These are phyloP conservation scores for Tauraco erythrolophus DNA, from an alignment of 2,113 vertebrate species.

Conservation along the genomic window DNA sequence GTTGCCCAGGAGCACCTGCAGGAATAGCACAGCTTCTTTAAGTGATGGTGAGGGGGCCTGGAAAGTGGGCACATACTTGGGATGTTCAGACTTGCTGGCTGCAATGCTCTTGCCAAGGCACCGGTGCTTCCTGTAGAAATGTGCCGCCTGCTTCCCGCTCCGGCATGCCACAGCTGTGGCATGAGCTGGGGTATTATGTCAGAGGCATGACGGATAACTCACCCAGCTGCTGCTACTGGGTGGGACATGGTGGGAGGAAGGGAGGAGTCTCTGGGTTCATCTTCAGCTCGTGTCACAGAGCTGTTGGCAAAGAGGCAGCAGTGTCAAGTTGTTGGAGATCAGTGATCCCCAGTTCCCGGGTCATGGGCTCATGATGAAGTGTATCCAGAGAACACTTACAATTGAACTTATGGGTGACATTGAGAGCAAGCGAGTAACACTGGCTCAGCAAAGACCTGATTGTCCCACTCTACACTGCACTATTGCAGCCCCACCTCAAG, in stretches of 20 bases:
- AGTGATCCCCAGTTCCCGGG: background rate
- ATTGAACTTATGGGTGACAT: rapidly evolving
- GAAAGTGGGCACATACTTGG: background rate
- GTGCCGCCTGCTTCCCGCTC: background rate
- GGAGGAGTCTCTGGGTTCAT: background rate
- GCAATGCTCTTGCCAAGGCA: background rate
- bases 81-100: conserved; percentile 33
- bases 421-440: background rate
- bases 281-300: background rate
- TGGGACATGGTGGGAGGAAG: background rate
- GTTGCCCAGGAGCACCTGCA: background rate
- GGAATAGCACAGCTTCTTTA: conserved; percentile 14
- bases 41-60: background rate
- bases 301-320: background rate
- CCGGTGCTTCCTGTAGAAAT: background rate
- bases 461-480: background rate
- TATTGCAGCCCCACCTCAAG: no score
- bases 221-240: background rate
- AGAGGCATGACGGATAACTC: background rate
- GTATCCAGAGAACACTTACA: background rate
- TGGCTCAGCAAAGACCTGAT: background rate
- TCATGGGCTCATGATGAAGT: background rate
- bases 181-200: background rate
- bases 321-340: background rate
- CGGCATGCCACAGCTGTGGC: rapidly evolving